phyloP scores from a whole-genome alignment of 1,140 invertebrate species.

The Stenopsyche tienmushanensis region DNA sequence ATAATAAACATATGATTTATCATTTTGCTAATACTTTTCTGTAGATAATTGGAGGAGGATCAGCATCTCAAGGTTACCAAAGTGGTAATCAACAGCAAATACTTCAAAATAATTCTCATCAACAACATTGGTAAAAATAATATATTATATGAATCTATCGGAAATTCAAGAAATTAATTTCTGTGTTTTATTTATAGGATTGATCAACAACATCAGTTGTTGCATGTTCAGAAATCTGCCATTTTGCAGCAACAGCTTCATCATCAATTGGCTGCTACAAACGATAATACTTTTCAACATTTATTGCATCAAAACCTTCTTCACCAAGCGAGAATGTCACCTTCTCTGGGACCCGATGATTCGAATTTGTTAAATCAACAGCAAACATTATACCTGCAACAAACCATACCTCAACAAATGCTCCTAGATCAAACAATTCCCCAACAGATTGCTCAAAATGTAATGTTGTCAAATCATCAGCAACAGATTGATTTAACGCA shows the following conservation, averaged over 20 bases:
- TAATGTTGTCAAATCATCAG: slow-evolving; percentile 50
- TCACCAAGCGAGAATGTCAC: slow-evolving; percentile 53
- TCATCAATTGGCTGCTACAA: slow-evolving; percentile 47
- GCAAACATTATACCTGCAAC: slow-evolving; percentile 43
- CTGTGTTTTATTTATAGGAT: slow-evolving; percentile 46
- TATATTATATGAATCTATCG: background rate
- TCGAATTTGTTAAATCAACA: slow-evolving; percentile 52
- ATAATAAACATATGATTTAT: too few relatives aligned
- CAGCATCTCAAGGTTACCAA: slow-evolving; percentile 33
- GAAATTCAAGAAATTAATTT: background rate
- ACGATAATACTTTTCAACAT: slow-evolving; percentile 52
- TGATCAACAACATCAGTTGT: slow-evolving; percentile 54
- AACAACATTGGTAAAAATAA: slow-evolving; percentile 44
- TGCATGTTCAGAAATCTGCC: slow-evolving; percentile 52
- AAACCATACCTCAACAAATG: slow-evolving; percentile 55
- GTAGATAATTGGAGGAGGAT: slow-evolving; percentile 23
- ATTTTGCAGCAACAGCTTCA: slow-evolving; percentile 55
- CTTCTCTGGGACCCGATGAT: slow-evolving; percentile 47
- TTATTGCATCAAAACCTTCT: slow-evolving; percentile 54
- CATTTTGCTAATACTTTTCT: too few relatives aligned
- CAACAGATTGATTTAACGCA: slow-evolving; percentile 45
- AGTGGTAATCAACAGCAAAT: slow-evolving; percentile 41
- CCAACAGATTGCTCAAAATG: slow-evolving; percentile 55
- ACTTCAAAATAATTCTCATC: slow-evolving; percentile 48
- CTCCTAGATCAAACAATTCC: slow-evolving; percentile 55